phyloP scores from a whole-genome alignment of 2,797 vertebrate genomes.

The Tympanoctomys barrerae region DNA sequence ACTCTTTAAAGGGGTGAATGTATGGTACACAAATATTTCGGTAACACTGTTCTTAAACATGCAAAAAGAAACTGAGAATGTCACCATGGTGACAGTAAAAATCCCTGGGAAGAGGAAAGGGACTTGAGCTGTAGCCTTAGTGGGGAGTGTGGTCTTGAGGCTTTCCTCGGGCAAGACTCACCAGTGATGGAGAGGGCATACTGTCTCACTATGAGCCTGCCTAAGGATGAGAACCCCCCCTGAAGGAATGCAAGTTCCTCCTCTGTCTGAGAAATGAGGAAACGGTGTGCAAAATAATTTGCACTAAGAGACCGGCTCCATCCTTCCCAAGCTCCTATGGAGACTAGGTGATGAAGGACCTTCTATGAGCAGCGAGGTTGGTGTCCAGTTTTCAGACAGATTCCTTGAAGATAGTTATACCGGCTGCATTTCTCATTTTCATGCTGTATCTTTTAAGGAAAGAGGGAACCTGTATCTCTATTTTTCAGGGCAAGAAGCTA shows the following conservation, averaged over 20 bases:
- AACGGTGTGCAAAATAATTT: background rate
- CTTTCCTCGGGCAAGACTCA: background rate
- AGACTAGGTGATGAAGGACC: background rate
- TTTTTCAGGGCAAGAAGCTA: background rate
- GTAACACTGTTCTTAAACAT: background rate
- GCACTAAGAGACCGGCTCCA: background rate
- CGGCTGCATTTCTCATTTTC: background rate
- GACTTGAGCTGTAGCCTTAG: background rate
- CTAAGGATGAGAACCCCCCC: background rate
- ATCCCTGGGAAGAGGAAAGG: background rate
- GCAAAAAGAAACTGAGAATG: background rate
- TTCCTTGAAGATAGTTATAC: background rate
- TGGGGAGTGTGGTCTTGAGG: background rate
- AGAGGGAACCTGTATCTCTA: background rate
- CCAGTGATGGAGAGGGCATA: background rate
- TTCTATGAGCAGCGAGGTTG: background rate
- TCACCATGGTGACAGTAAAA: background rate
- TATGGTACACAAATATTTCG: background rate
- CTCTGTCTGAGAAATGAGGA: background rate
- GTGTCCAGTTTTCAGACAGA: background rate
- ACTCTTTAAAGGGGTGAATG: background rate
- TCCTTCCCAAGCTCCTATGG: background rate
- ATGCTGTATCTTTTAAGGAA: background rate
- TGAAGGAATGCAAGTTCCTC: background rate
- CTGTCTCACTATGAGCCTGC: background rate